Base-by-base conservation (phyloP, 2,797 vertebrate species). In the Parauchenoglanis ngamensis region DNA sequence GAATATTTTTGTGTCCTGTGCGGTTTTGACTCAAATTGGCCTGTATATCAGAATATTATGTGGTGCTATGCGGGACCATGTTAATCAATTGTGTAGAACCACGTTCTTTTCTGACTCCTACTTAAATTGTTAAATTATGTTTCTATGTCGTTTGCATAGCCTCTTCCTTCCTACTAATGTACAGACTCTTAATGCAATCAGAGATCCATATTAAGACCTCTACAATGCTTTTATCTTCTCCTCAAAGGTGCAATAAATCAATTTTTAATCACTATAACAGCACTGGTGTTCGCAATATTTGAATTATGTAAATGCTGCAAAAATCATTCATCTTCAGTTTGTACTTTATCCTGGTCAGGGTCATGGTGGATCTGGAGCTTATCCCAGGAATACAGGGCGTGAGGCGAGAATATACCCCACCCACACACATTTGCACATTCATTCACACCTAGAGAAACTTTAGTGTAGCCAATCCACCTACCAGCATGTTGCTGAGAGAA, bases 21-120 rank as follows among this genome's bases (percentile, higher is more conserved):
- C 23, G 25, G 72, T 68, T 88, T 85, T 82, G 59, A 6, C n/a
- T 88, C 17, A 87, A 85, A 35, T 54, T 49, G 21, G 12, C 12
- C 57, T 82, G 46, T 57, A 67, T 78, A 46, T 80, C 15, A 46
- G 44, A 76, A 68, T 67, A 17, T 84, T 28, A 6, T 84, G 31
- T 57, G 49, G 31, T 77, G n/a, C 61, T 85, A 11, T 49, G 59
- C 63, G 70, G 79, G 73, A 89, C 85, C 83, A 86, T 87, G 70
- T 56, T 68, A 67, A 49, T 78, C 35, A 57, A 19, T 79, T 87
- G 46, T 86, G 59, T 23, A 59, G 21, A 84, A 82, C 59, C 46
- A 67, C 35, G n/a, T 67, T 15, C 49, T 68, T 85, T 85, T 67
- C 46, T 75, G 5, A 79, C 57, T 89, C 87, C 49, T 57, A 78